Conservation (phyloP, 2,888 invertebrate species). For the Morpho deidamia region DNA sequence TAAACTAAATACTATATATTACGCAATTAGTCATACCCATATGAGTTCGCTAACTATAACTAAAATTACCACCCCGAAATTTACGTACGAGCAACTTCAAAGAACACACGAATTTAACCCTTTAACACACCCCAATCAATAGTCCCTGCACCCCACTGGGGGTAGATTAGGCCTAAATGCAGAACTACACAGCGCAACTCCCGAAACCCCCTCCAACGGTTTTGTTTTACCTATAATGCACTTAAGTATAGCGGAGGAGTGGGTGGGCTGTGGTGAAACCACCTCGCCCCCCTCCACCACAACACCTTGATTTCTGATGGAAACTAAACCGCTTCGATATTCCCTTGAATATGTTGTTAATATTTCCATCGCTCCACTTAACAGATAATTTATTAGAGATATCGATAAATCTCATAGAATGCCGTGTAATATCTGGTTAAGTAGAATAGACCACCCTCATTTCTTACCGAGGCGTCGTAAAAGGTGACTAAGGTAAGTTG, state of each 20-base stretch:
- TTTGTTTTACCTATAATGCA: conserved; percentile 69
- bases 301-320: conserved; percentile 62
- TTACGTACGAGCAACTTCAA: conserved; percentile 25
- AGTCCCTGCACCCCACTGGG: conserved; percentile 43
- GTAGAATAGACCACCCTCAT: too few relatives aligned
- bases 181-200: conserved; percentile 55
- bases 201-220: conserved; percentile 38
- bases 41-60: neutral
- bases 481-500: too few relatives aligned
- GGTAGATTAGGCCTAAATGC: conserved; percentile 62
- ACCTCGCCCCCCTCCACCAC: conserved; percentile 30
- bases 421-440: too few relatives aligned
- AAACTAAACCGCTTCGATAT: conserved; percentile 34
- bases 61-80: conserved; percentile 12
- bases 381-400: neutral
- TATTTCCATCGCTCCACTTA: neutral
- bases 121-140: conserved; percentile 40
- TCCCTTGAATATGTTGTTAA: neutral
- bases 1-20: too few relatives aligned
- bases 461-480: too few relatives aligned
- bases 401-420: neutral
- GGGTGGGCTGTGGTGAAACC: conserved; percentile 30
- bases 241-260: conserved; percentile 53
- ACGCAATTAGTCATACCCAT: too few relatives aligned
- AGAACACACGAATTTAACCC: conserved; percentile 55